Evolutionary conservation across 2,888 invertebrate species (phyloP), one percentile per base, ranked within the genome.

Genomic region (Tinea semifulvella): DNA sequence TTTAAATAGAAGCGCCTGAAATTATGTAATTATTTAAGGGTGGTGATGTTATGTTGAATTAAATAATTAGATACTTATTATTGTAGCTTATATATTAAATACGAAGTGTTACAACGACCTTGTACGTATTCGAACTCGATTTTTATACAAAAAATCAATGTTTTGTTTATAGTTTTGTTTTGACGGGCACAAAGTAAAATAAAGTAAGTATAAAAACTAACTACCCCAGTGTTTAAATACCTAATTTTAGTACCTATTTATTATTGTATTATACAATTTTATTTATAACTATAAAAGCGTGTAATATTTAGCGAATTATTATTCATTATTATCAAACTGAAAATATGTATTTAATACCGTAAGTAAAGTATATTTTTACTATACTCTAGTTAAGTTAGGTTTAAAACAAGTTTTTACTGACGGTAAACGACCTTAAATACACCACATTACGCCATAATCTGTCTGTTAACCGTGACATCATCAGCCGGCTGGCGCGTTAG

Each of bases 11-110:
- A n/a, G 16, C 38, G 17, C 18, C 19, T 17, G 19, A 38, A 38
- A 38, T 38, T 38, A 38, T 38, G 38, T 17, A 38, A 38, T 38
- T 38, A 10, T 18, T 25, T 38, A 38, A 19, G 38, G 17, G 18
- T 38, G 18, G 38, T 38, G 38, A 38, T 38, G 38, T 38, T 11
- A 14, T 31, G n/a, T 13, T 31, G 31, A 31, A 31, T 13, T 13
- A 31, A 31, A 31, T 31, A 14, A 2, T 31, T 26, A 6, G 26
- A 6, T 13, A 27, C 11, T 31, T 13, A 31, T 31, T 31, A 31
- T 13, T 26, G 3, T 26, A 6, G 11, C 31, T 2, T 14, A 31
- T 11, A 31, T 14, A 26, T 26, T n/a, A 26, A 26, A 6, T 2
- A 6, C 11, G 13, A 13, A 2, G 31, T 31, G 13, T 27, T 7